Evolutionary conservation across 2,113 vertebrate species (phyloP).

Genomic region (Sterrhoptilus dennistouni): DNA sequence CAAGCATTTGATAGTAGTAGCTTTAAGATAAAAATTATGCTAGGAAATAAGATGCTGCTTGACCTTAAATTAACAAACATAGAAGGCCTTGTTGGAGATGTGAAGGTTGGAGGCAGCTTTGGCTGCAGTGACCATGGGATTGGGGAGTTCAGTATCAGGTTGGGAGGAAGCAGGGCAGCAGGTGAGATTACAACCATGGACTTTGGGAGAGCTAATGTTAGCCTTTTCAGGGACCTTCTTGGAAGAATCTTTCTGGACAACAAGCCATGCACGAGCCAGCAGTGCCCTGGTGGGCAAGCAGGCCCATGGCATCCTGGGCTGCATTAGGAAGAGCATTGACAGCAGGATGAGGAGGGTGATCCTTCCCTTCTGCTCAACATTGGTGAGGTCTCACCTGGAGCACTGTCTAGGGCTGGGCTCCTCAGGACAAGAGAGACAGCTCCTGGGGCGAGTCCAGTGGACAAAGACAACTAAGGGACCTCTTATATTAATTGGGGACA

Average conservation of each 20-base stretch:
- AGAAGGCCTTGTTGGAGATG: background rate
- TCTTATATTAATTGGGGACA: background rate
- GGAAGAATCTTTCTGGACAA: background rate
- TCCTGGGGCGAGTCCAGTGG: background rate
- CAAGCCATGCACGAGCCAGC: background rate
- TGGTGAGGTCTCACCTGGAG: background rate
- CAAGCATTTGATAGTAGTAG: background rate
- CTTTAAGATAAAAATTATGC: background rate
- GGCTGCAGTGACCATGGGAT: background rate
- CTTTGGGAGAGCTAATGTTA: fast-evolving
- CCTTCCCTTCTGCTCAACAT: fast-evolving
- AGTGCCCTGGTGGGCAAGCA: background rate
- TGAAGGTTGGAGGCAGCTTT: background rate
- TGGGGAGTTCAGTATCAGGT: background rate
- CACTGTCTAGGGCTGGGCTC: background rate
- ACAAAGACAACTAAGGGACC: background rate
- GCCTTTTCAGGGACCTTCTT: background rate
- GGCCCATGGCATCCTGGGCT: fast-evolving
- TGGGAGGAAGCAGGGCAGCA: fast-evolving
- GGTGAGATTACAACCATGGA: background rate
- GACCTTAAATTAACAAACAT: background rate
- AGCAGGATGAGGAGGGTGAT: too few species aligned
- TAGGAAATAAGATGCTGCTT: background rate
- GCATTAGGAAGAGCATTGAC: fast-evolving
- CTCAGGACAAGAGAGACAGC: too few species aligned